These are phyloP conservation scores for Sprattus sprattus DNA, from an alignment of 2,113 vertebrate genomes.

Conservation along the genomic window DNA sequence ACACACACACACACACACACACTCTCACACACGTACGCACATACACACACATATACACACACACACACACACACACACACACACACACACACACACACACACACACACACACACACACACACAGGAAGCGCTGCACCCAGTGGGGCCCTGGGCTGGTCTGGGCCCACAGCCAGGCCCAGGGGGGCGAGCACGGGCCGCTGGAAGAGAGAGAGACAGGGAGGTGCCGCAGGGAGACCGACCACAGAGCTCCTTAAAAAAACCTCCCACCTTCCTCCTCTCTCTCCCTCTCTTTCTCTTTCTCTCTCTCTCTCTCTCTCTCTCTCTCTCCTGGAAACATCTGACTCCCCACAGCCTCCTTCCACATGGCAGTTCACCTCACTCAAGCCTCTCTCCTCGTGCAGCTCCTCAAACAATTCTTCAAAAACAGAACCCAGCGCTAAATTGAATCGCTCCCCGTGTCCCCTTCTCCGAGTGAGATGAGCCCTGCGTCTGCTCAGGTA, in stretches of 20 bases:
- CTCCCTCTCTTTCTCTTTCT: background rate
- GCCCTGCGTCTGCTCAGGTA: too few relatives aligned
- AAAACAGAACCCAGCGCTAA: background rate
- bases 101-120: conserved; percentile 4
- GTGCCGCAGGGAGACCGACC: background rate
- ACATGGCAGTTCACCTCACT: background rate
- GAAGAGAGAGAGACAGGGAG: conserved; percentile 23
- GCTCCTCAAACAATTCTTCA: background rate
- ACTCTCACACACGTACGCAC: background rate
- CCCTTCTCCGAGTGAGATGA: too few relatives aligned
- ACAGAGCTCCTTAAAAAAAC: background rate
- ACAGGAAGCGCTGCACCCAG: background rate
- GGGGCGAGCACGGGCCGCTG: conserved; percentile 45
- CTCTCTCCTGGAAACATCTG: background rate
- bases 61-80: background rate
- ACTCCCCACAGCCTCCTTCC: background rate
- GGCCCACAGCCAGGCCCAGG: conserved; percentile 32
- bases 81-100: background rate
- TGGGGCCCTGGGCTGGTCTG: conserved; percentile 5
- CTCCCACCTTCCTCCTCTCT: background rate
- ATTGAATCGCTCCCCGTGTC: background rate
- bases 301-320: background rate
- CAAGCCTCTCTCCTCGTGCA: background rate
- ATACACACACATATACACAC: background rate
- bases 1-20: background rate